Percentiles rank a stretch among this genome's conserved stretches.
These are phyloP conservation scores for Stomorhina lunata DNA, from an alignment of 2,888 invertebrate species.

Conservation along the genomic window DNA sequence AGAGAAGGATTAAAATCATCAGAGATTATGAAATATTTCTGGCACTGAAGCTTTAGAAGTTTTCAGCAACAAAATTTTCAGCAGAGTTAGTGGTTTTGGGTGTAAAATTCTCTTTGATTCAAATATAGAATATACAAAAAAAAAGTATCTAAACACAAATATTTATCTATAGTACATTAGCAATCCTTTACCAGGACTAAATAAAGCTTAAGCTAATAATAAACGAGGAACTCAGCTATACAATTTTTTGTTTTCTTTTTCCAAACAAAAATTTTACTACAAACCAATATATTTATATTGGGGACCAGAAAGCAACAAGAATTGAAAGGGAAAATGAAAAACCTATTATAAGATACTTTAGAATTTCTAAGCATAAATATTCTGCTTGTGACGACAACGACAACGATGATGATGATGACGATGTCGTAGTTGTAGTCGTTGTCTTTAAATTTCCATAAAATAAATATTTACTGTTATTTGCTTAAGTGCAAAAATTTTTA, in stretches of 20 bases:
- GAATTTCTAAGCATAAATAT: background rate
- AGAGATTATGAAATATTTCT: background rate
- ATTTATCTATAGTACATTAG: too few relatives aligned
- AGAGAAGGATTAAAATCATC: background rate
- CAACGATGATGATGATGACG: too few relatives aligned
- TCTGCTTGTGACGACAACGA: conserved; percentile 15
- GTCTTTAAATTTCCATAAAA: conserved; percentile 54
- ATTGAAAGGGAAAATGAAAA: background rate
- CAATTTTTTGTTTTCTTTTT: background rate
- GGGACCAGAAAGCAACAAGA: background rate
- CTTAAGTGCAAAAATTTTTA: conserved; percentile 52
- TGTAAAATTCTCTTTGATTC: conserved; percentile 19
- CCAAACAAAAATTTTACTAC: background rate
- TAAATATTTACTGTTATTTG: conserved; percentile 55
- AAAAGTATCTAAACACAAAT: background rate
- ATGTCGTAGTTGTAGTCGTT: background rate
- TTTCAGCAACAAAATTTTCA: background rate
- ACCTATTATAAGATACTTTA: conserved; percentile 28
- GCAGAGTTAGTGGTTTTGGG: conserved; percentile 11
- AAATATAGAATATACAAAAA: background rate
- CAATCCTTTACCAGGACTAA: conserved; percentile 9
- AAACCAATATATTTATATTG: background rate
- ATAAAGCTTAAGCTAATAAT: conserved; percentile 17
- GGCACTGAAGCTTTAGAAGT: background rate
- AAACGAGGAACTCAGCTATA: background rate